Evolutionary conservation across 2,113 vertebrate genomes (phyloP).

Genomic region (Camelus dromedarius): DNA sequence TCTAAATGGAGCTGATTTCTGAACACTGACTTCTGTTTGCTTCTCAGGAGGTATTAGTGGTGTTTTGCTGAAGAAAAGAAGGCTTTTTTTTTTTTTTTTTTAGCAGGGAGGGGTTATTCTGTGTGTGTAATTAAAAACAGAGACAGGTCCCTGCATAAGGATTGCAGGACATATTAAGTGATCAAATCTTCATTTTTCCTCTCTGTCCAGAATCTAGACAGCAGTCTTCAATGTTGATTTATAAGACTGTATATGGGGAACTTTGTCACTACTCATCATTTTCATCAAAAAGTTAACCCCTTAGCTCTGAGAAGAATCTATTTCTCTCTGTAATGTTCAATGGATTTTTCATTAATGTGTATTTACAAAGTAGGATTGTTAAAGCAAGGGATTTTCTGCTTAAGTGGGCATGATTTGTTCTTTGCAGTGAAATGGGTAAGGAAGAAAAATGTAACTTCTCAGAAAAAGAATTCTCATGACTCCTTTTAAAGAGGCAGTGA

Average conservation of each 20-base stretch:
- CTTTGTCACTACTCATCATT: neutral
- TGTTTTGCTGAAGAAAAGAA: neutral
- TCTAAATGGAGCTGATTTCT: neutral
- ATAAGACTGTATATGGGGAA: neutral
- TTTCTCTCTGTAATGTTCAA: neutral
- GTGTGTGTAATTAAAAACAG: neutral
- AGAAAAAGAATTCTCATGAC: neutral
- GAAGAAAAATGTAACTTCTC: constrained; percentile 28
- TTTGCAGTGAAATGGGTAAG: constrained; percentile 14
- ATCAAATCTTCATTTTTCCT: neutral
- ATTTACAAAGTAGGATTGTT: constrained; percentile 34
- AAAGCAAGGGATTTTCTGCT: constrained; percentile 48
- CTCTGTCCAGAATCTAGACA: neutral
- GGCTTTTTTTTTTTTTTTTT: neutral
- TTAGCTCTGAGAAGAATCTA: neutral
- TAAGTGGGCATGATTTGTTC: constrained; percentile 15
- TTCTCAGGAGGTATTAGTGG: neutral
- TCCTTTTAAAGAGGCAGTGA: neutral
- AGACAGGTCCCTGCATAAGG: neutral
- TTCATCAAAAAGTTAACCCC: constrained; percentile 17
- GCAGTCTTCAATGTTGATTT: neutral
- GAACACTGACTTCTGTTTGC: constrained; percentile 5
- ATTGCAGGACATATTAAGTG: neutral
- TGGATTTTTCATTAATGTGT: neutral
- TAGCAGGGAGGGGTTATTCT: neutral